Base-by-base conservation (phyloP, 2,797 vertebrate species). In the Pangasius mekongensis region DNA sequence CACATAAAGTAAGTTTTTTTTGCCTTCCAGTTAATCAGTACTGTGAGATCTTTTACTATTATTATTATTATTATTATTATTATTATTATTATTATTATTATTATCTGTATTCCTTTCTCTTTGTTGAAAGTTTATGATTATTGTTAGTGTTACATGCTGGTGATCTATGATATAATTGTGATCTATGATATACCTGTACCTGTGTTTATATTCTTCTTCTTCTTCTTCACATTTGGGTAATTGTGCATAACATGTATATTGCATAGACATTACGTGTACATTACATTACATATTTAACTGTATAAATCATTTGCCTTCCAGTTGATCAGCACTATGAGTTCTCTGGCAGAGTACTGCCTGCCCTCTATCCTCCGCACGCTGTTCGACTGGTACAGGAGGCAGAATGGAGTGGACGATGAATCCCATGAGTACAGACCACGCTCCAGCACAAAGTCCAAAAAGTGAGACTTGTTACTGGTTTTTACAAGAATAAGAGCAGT, bases 311-410 rank as follows among this genome's bases (percentile, higher is more conserved):
- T 58, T 88, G 74, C 20, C 58, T 88, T 88, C 16, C 82, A 99
- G 98, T 93, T 99, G 95, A 98, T 99, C 95, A 99, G 95, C 96
- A 97, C 97, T 69, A 98, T 99, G 98, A 99, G 98, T 92, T 99
- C 98, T 14, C 96, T 99, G 87, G 98, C 98, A 13, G 98, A 99
- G 92, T 99, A 98, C 93, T 99, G 98, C 92, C 95, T 99, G 22
- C 98, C 98, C 2, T 99, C 98, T 71, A 98, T 99, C 91, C 96
- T 99, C 84, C 97, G 97, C 87, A 99, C 98, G 30, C 95, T 99
- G 87, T 99, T 99, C 87, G 98, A 99, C 92, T 99, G 98, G 98
- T 99, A 99, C 94, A 99, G 98, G 94, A 96, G 98, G 89, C 98
- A 99, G 93, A 99, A 99, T 5, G 98, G 98, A 90, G 97, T 98